Evolutionary conservation across 2,797 vertebrate species (phyloP), one percentile per base, ranked within the genome.

Genomic region (Neoniphon sammara): DNA sequence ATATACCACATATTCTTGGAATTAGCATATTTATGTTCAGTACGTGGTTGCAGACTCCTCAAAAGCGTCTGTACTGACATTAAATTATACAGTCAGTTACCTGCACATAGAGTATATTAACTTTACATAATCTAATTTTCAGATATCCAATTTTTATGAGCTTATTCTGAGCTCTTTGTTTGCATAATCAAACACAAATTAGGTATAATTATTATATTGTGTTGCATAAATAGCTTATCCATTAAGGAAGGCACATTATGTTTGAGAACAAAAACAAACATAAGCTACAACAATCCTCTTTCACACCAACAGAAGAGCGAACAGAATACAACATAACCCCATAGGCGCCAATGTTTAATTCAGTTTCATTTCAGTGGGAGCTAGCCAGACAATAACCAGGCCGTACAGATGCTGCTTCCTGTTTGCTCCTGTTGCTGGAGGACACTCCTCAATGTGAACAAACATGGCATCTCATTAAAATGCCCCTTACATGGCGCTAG

Each of bases 401-500:
- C 44, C 61, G 12, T 56, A 80, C 77, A 79, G 47, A 68, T 25
- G 63, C 75, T 58, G 69, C 66, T 82, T 89, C 76, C 80, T 80
- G 88, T 84, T 81, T 83, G 66, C 74, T 70, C 58, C 78, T 65
- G 73, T 66, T 62, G 78, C 85, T 70, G 47, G 77, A 86, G 78
- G 81, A 84, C 64, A 61, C 79, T 73, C 71, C 66, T 75, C 78
- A 76, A 50, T 15, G 30, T 78, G 73, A 84, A 18, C 79, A 70
- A 85, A 87, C 82, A 78, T 61, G 62, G 81, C 82, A 80, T 78
- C 74, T 83, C 75, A 83, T 88, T 85, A 83, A 86, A 80, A 83
- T 47, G 60, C 62, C 50, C 60, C 81, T 56, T 66, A 62, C 70
- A 68, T 11, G 74, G 61, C 14, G 5, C 42, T n/a, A 57, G 67